Conservation (phyloP, 2,888 invertebrate species). For the Drosophila niveifrons region DNA sequence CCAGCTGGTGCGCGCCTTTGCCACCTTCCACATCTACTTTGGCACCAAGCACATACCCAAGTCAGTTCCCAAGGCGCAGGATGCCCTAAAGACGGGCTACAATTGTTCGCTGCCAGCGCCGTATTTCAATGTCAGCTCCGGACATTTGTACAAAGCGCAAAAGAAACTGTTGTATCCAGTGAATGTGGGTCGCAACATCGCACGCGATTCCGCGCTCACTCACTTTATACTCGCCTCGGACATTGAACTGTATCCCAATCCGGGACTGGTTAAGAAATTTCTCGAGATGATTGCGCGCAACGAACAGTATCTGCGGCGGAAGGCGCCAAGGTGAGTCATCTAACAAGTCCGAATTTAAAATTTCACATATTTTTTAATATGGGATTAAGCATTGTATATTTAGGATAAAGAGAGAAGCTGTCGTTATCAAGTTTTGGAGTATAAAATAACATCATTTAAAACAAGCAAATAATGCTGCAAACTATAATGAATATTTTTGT, state of each 20-base stretch:
- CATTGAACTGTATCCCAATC: constrained; percentile 96
- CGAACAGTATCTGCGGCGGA: constrained; percentile 88
- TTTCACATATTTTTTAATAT: no score
- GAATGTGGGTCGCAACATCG: constrained; percentile 95
- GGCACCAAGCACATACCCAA: constrained; percentile 94
- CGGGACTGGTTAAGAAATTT: constrained; percentile 92
- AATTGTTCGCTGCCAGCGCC: constrained; percentile 91
- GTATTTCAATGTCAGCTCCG: constrained; percentile 88
- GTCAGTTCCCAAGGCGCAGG: constrained; percentile 89
- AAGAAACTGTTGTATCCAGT: constrained; percentile 95
- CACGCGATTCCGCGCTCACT: constrained; percentile 92
- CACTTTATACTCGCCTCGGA: constrained; percentile 94
- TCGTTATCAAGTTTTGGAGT: no score
- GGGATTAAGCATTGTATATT: no score
- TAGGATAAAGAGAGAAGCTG: no score
- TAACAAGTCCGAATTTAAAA: neutral
- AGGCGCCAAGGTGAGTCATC: constrained; percentile 86
- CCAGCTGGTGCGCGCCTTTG: constrained; percentile 90
- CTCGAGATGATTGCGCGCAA: constrained; percentile 93
- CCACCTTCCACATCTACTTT: constrained; percentile 96
- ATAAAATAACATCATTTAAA: no score
- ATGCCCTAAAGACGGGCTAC: constrained; percentile 88
- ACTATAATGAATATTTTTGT: no score
- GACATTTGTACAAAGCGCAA: constrained; percentile 91
- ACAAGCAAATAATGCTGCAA: no score